Base-by-base conservation (phyloP, 1,140 invertebrate genomes). In the Euwallacea similis region DNA sequence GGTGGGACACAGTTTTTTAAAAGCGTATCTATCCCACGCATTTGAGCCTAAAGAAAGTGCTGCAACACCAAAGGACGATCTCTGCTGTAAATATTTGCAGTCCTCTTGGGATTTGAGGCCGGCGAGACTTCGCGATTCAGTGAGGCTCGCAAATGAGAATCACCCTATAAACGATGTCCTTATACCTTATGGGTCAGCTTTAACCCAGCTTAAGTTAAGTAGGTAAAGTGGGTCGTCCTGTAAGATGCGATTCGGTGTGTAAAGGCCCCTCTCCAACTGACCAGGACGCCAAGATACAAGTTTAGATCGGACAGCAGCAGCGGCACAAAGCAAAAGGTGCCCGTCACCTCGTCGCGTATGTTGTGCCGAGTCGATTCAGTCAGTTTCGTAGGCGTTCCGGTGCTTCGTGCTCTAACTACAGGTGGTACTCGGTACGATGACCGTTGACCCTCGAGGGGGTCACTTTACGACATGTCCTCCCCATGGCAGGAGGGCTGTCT, bases 401-500 rank as follows among this genome's bases (percentile, higher is more conserved):
- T 66, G 63, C 63, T 66, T 66, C 47, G 63, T 66, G 63, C 47
- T 55, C 55, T 33, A 42, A 66, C 63, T 54, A 72, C 63, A 72
- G 70, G 70, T 72, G 70, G 63, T 66, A n/a, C 53, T 55, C 63
- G 53, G 63, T 66, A 72, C 70, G 65, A 72, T 72, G 70, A 72
- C 70, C 70, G 65, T 67, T 72, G 71, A 72, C 71, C 64, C 65
- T 58, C 58, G 21, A 63, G 66, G 44, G 70, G 64, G 70, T 72
- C 70, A 50, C 50, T 46, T 50, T 16, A 54, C 55, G 55, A 53
- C 65, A 72, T 72, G 71, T 65, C 71, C 72, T 68, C 66, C 72
- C 76, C 75, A 66, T 74, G 74, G 74, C 74, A 75, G 53, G 76
- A 75, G 62, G 74, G 71, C 54, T 76, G 74, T 72, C 73, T 75